phyloP scores from a whole-genome alignment of 2,888 invertebrate genomes.

The Drosophila paranaensis region DNA sequence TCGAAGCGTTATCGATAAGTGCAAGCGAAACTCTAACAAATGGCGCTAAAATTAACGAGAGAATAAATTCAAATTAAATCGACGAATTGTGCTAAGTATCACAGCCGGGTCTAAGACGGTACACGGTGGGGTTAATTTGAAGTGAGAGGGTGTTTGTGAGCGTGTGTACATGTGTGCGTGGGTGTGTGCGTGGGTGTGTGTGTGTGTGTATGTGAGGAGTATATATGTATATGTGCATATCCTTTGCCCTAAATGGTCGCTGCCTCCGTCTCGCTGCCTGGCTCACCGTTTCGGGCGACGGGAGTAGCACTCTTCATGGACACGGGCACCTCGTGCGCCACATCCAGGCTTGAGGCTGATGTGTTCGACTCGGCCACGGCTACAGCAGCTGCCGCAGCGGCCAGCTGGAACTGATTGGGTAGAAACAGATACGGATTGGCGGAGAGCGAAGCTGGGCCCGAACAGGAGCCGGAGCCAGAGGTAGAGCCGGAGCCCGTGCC shows the following conservation, averaged over 20 bases:
- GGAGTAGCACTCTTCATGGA: conserved; percentile 52
- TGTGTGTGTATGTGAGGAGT: conserved; percentile 9
- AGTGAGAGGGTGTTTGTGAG: conserved; percentile 27
- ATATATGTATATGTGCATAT: conserved; percentile 3
- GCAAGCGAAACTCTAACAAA: conserved; percentile 46
- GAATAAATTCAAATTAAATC: conserved; percentile 47
- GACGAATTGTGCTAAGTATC: conserved; percentile 83
- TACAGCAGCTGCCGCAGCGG: conserved; percentile 76
- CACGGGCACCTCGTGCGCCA: conserved; percentile 54
- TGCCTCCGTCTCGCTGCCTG: conserved; percentile 41
- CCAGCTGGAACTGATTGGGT: conserved; percentile 83
- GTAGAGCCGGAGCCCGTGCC: neutral
- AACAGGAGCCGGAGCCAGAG: conserved; percentile 11
- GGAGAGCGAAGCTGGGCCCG: conserved; percentile 32
- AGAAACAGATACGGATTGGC: conserved; percentile 82
- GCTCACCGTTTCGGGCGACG: conserved; percentile 61
- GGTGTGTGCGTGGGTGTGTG: neutral
- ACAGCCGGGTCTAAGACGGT: conserved; percentile 85
- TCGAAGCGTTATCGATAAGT: conserved; percentile 47
- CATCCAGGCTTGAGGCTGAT: conserved; percentile 50
- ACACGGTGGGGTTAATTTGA: conserved; percentile 48
- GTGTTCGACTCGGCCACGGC: conserved; percentile 63
- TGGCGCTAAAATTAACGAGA: conserved; percentile 54
- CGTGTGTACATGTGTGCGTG: conserved; percentile 8
- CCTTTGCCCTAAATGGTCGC: conserved; percentile 35